phyloP scores from a whole-genome alignment of 2,113 vertebrate genomes.

The Blennius ocellaris region DNA sequence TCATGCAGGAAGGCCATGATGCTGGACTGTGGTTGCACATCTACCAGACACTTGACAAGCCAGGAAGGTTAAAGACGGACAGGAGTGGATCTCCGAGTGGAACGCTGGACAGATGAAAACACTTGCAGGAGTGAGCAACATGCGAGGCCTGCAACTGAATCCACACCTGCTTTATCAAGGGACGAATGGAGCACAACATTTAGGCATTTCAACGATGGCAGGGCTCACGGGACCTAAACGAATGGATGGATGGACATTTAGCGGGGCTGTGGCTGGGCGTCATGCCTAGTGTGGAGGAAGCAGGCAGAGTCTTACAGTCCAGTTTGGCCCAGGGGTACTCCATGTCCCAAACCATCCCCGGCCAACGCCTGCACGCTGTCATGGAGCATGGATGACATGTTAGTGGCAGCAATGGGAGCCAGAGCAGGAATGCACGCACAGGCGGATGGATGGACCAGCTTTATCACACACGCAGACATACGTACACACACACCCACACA shows the following conservation, averaged over 20 bases:
- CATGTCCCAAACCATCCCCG: constrained; percentile 80
- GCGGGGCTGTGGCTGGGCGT: constrained; percentile 49
- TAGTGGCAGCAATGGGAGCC: constrained; percentile 78
- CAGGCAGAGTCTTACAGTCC: constrained; percentile 76
- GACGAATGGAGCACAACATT: constrained; percentile 33
- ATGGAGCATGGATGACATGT: constrained; percentile 84
- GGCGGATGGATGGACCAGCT: constrained; percentile 21
- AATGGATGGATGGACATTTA: constrained; percentile 42
- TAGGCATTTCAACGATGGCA: constrained; percentile 18
- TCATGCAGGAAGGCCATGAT: too few relatives aligned
- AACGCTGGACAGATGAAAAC: not conserved
- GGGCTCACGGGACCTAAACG: constrained; percentile 44
- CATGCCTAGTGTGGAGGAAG: constrained; percentile 73
- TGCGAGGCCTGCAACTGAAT: constrained; percentile 23
- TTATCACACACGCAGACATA: not conserved
- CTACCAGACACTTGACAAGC: constrained; percentile 4
- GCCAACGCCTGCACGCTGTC: constrained; percentile 79
- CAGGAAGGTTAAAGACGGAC: not conserved
- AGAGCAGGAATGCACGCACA: constrained; percentile 52
- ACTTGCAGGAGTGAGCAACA: constrained; percentile 29
- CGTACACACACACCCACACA: constrained; percentile 1
- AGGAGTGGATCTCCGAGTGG: not conserved
- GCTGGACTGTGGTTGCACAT: not conserved
- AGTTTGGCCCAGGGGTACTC: constrained; percentile 77
- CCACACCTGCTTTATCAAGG: constrained; percentile 3